Conservation (phyloP, 2,888 invertebrate genomes). For the Polyploca ridens region DNA sequence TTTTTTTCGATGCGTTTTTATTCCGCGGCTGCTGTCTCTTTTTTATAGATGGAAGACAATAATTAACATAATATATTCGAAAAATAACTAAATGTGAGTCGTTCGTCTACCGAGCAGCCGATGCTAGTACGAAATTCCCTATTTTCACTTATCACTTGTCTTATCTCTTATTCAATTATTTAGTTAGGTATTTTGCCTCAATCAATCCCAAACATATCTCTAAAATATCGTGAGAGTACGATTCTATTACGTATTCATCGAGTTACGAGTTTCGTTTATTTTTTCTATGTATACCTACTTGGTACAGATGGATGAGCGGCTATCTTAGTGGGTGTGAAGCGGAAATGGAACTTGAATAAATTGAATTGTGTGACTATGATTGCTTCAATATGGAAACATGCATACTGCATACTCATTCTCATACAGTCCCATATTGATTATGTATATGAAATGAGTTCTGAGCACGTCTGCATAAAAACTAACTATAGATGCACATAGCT, state of each 20-base stretch:
- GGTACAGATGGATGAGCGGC: slow-evolving; percentile 61
- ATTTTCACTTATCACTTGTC: background rate
- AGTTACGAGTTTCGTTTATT: slow-evolving; percentile 65
- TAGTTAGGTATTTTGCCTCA: slow-evolving; percentile 12
- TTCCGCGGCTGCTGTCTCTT: too few species aligned
- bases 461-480: slow-evolving; percentile 8
- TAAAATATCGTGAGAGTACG: slow-evolving; percentile 53
- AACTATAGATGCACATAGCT: too few species aligned
- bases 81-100: too few species aligned
- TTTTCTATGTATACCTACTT: slow-evolving; percentile 54
- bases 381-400: slow-evolving; percentile 63
- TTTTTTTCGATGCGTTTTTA: slow-evolving; percentile 27
- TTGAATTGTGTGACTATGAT: slow-evolving; percentile 71
- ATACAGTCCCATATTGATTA: slow-evolving; percentile 41
- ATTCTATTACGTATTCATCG: slow-evolving; percentile 64
- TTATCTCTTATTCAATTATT: background rate
- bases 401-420: slow-evolving; percentile 47
- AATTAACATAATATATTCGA: too few species aligned
- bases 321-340: slow-evolving; percentile 62
- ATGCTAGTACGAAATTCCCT: too few species aligned
- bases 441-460: slow-evolving; percentile 2
- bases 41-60: too few species aligned
- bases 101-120: too few species aligned
- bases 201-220: slow-evolving; percentile 32
- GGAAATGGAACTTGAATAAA: slow-evolving; percentile 72